Evolutionary conservation across 2,797 vertebrate species (phyloP), one percentile per base, ranked within the genome.

Genomic region (Girardinus metallicus): DNA sequence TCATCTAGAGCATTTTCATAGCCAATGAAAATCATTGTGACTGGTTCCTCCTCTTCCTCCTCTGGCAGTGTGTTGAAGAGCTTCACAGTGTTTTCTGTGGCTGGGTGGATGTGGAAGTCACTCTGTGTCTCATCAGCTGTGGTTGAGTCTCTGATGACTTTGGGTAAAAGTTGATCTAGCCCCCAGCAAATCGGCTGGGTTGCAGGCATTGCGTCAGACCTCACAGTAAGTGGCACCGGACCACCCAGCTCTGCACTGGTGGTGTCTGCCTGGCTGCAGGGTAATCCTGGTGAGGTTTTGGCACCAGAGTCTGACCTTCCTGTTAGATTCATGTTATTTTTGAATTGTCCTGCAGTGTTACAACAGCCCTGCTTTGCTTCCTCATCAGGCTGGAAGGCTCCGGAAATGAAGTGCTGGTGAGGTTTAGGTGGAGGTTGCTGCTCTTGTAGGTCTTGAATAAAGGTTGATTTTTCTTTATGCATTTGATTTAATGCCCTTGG

Each of bases 21-120:
- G 4, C 98, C 98, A 97, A 99, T 99, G 91, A 99, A 99, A 85
- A 99, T 96, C 98, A 99, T 98, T 0, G 97, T 99, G 71, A 99
- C 92, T 0, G 97, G 95, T 62, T 96, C 94, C 0, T 94, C 93
- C n/a, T 96, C 94, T 43, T 92, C 73, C 0, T 95, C 93, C 9
- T 94, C 91, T 41, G 96, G 95, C 21, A 96, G 85, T 39, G 92
- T 90, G 75, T 95, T 94, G 41, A 95, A 84, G 0, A 96, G 4
- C 9, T 88, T 96, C 29, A 94, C 92, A 15, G 87, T 93, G 43
- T 94, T 95, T 55, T 95, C 96, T 53, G 90, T 82, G 12, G 78
- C 80, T 0, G 86, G 82, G 13, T 21, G 53, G 73, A 91, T 83
- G 23, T 86, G 70, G 41, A 34, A 60, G 16, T 71, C 11, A 57